A percentile compares a stretch with the other conserved stretches of the same genome.
These are phyloP conservation scores for Hirudinaria manillensis DNA, from an alignment of 2,888 invertebrate species.

Conservation along the genomic window DNA sequence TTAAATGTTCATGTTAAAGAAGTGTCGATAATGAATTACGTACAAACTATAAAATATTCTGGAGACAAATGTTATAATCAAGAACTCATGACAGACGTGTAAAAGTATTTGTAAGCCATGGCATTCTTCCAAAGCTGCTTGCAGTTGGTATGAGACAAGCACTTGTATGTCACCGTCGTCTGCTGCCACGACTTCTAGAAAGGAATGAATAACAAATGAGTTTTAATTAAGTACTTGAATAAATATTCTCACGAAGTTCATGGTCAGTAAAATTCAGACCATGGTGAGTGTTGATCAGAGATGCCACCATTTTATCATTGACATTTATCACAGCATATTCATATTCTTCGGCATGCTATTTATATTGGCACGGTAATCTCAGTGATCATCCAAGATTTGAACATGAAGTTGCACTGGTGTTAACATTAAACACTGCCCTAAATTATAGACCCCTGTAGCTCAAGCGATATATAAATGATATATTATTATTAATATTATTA, in stretches of 20 bases:
- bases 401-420: too few species aligned
- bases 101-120: conserved; percentile 94
- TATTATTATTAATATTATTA: too few species aligned
- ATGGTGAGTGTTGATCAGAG: too few species aligned
- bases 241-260: neutral
- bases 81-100: conserved; percentile 68
- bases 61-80: neutral
- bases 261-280: neutral
- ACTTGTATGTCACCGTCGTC: conserved; percentile 70
- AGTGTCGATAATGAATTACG: too few species aligned
- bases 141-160: conserved; percentile 82
- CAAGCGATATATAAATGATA: too few species aligned
- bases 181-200: neutral
- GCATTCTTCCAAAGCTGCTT: conserved; percentile 95
- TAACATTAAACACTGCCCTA: too few species aligned
- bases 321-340: neutral
- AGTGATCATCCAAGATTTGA: too few species aligned
- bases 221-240: neutral
- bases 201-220: neutral
- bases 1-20: too few species aligned
- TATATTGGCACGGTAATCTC: too few species aligned
- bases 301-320: too few species aligned
- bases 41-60: too few species aligned
- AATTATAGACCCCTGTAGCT: too few species aligned
- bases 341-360: neutral